These are phyloP conservation scores for Eudasyphora cyanicolor DNA, from an alignment of 2,888 invertebrate species.

Conservation along the genomic window DNA sequence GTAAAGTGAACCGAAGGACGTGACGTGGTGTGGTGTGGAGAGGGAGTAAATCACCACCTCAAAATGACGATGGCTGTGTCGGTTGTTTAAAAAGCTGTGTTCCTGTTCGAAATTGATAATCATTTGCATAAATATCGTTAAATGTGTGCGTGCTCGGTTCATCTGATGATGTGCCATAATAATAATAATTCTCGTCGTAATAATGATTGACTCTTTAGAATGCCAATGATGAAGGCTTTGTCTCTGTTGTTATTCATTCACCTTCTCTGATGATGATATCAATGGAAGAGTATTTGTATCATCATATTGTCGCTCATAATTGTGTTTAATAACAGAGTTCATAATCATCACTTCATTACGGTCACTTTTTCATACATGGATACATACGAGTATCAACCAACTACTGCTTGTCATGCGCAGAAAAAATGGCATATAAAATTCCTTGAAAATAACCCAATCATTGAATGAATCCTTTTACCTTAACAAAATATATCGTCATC, in stretches of 20 bases:
- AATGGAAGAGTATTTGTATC: background rate
- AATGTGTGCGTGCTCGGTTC: conserved; percentile 47
- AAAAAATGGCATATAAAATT: too few species aligned
- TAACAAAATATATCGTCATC: too few species aligned
- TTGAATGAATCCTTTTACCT: too few species aligned
- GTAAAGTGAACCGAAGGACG: too few species aligned
- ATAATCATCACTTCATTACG: conserved; percentile 13
- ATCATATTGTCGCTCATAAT: background rate
- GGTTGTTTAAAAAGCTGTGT: too few species aligned
- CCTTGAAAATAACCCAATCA: too few species aligned
- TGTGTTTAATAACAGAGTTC: background rate
- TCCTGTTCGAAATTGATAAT: conserved; percentile 76
- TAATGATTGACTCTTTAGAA: conserved; percentile 22
- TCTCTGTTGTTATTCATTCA: too few species aligned
- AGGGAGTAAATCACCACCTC: conserved; percentile 14
- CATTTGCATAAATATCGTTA: conserved; percentile 74
- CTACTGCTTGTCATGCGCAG: too few species aligned
- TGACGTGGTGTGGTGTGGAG: background rate
- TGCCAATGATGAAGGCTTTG: background rate
- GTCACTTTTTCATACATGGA: background rate
- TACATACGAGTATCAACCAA: background rate
- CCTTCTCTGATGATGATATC: conserved; percentile 2
- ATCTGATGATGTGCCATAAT: conserved; percentile 32
- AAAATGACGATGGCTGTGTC: background rate
- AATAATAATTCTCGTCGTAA: conserved; percentile 20